phyloP scores from a whole-genome alignment of 2,797 vertebrate genomes.

The Oreochromis grahami region DNA sequence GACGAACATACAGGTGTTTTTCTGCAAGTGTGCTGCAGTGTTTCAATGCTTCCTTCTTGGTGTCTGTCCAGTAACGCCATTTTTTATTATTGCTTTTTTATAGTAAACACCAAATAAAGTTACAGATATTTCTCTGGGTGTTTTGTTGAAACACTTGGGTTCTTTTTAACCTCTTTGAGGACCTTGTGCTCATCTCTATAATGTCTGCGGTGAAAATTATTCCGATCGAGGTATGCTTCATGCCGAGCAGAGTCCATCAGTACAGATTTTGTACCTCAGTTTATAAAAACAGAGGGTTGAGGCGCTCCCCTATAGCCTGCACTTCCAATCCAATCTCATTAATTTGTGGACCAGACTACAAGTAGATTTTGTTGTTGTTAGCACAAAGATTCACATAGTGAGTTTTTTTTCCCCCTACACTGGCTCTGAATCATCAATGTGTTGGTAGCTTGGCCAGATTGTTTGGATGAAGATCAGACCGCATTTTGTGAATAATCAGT shows the following conservation, averaged over 20 bases:
- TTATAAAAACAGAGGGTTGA: background rate
- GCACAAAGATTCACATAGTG: background rate
- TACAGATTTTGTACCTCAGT: background rate
- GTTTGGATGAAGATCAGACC: background rate
- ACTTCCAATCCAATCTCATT: background rate
- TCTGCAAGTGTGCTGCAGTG: background rate
- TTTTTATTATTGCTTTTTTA: background rate
- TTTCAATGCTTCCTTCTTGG: background rate
- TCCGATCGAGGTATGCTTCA: background rate
- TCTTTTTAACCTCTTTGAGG: background rate
- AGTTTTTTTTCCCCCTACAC: fast-evolving
- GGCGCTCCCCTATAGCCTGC: background rate
- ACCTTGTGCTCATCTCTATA: background rate
- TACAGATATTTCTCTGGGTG: background rate
- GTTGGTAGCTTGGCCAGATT: background rate
- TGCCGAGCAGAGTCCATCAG: background rate
- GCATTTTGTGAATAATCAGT: background rate
- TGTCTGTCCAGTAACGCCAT: background rate
- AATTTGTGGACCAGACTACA: background rate
- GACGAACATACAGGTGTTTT: background rate
- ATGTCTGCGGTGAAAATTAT: background rate
- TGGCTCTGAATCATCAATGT: background rate
- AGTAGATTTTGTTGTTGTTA: background rate
- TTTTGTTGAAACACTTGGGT: background rate
- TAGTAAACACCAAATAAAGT: background rate